These are phyloP conservation scores for Cryptus viduatorius DNA, from an alignment of 2,888 invertebrate species.

Conservation along the genomic window DNA sequence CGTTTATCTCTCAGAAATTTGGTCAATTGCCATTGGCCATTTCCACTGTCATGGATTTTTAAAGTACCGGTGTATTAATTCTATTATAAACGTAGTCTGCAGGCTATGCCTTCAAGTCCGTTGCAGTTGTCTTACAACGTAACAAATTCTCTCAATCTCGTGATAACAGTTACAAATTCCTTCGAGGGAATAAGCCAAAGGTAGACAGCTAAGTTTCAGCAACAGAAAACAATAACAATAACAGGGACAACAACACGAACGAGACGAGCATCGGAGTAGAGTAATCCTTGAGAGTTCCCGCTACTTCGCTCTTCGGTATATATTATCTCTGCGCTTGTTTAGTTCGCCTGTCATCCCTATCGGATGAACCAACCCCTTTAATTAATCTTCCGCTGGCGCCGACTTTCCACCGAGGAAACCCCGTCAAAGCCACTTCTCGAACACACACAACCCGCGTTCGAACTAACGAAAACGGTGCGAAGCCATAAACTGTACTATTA, in stretches of 20 bases:
- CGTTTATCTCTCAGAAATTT: too few species aligned
- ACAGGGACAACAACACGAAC: constrained; percentile 31
- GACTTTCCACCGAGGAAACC: constrained; percentile 6
- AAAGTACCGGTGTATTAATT: too few species aligned
- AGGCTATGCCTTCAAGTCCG: not conserved
- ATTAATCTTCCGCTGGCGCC: constrained; percentile 47
- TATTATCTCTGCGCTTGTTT: constrained; percentile 50
- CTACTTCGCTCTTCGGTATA: constrained; percentile 26
- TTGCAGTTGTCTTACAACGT: constrained; percentile 19
- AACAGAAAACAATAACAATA: constrained; percentile 45
- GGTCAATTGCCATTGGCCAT: too few species aligned
- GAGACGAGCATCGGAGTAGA: constrained; percentile 47
- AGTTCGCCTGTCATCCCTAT: constrained; percentile 55
- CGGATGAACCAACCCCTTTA: constrained; percentile 49
- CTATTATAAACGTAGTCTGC: too few species aligned
- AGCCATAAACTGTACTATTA: not conserved
- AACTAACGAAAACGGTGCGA: constrained; percentile 12
- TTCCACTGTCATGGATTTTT: too few species aligned
- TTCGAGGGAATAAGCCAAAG: constrained; percentile 7
- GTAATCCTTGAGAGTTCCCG: constrained; percentile 56
- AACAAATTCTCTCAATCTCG: constrained; percentile 54
- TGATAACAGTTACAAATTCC: constrained; percentile 61
- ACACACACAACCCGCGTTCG: not conserved
- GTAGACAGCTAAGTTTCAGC: not conserved
- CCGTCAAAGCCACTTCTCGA: not conserved